Conservation (phyloP, 2,113 vertebrate species). For the Nicator chloris region DNA sequence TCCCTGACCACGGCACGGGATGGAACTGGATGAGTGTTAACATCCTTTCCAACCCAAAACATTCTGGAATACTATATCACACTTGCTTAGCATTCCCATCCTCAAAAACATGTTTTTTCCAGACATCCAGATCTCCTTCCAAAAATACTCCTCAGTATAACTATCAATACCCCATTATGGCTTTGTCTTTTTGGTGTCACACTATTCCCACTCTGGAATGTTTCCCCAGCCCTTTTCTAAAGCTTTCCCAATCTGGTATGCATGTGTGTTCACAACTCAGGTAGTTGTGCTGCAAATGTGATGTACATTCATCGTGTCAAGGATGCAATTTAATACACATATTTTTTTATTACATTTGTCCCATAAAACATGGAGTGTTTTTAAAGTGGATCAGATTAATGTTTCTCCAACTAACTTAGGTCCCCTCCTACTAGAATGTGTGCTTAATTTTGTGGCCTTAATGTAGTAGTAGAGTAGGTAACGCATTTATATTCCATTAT, state of each 20-base stretch:
- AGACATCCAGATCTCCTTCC: background rate
- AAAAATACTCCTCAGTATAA: background rate
- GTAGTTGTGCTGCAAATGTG: background rate
- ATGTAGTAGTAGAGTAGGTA: background rate
- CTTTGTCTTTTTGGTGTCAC: background rate
- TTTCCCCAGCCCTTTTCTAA: background rate
- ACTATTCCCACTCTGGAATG: background rate
- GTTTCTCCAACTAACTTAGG: background rate
- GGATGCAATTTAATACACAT: background rate
- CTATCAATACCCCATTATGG: rapidly evolving
- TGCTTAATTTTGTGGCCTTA: background rate
- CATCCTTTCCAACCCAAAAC: background rate
- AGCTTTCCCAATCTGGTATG: background rate
- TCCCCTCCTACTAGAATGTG: background rate
- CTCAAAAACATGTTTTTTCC: background rate
- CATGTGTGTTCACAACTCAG: background rate
- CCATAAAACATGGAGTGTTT: background rate
- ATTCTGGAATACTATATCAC: background rate
- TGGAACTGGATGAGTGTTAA: background rate
- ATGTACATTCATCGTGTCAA: background rate
- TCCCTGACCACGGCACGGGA: rapidly evolving
- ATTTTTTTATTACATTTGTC: background rate
- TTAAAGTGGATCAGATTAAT: background rate
- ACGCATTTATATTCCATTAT: rapidly evolving
- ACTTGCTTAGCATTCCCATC: background rate